Conservation (phyloP, 2,888 invertebrate genomes). For the Trypoxylon attenuatum region DNA sequence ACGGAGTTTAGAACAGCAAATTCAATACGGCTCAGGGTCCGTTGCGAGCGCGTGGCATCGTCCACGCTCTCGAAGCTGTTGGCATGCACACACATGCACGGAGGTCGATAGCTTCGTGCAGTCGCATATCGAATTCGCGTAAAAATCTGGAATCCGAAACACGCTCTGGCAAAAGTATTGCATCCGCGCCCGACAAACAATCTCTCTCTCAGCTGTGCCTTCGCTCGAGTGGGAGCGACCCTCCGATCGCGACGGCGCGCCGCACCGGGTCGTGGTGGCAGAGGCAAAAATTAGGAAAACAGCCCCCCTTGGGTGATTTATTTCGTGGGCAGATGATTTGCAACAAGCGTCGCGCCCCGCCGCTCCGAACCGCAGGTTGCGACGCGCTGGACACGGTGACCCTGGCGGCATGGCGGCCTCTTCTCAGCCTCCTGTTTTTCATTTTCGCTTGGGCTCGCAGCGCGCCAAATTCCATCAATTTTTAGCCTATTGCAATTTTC, state of each 20-base stretch:
- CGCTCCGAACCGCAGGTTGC: too few relatives aligned
- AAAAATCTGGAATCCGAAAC: neutral
- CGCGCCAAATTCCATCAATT: constrained; percentile 46
- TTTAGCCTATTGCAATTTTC: constrained; percentile 49
- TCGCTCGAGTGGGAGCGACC: neutral
- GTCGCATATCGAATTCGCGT: neutral
- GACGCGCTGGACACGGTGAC: too few relatives aligned
- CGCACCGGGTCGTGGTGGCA: neutral
- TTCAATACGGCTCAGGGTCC: neutral
- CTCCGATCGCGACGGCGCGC: too few relatives aligned
- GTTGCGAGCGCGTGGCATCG: neutral
- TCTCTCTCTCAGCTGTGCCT: neutral
- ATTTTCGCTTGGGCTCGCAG: constrained; percentile 14
- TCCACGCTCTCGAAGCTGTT: neutral
- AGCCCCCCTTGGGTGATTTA: constrained; percentile 24
- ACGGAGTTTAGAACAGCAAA: neutral
- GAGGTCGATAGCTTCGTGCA: neutral
- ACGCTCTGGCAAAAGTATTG: too few relatives aligned
- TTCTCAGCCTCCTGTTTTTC: constrained; percentile 29
- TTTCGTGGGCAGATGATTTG: constrained; percentile 30
- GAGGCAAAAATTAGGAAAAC: constrained; percentile 1
- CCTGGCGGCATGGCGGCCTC: too few relatives aligned
- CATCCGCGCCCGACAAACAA: neutral
- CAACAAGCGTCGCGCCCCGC: constrained; percentile 21
- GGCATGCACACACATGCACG: neutral